phyloP scores from a whole-genome alignment of 1,140 invertebrate genomes.

The Atopsyche davidsoni region DNA sequence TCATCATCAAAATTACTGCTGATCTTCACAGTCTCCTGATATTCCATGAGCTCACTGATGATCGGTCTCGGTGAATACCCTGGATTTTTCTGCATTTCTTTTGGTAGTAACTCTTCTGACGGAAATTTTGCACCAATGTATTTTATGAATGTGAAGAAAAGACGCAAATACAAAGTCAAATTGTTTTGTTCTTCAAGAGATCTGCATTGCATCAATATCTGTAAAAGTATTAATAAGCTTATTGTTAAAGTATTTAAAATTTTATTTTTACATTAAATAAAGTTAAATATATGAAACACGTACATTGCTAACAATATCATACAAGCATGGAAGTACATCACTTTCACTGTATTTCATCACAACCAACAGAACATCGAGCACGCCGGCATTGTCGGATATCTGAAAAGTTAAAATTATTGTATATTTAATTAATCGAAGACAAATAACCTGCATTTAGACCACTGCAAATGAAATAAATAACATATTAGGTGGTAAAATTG shows the following conservation, averaged over 20 bases:
- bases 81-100: constrained; percentile 1
- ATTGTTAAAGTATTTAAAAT: background rate
- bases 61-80: background rate
- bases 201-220: constrained; percentile 55
- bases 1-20: constrained; percentile 36
- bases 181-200: constrained; percentile 51
- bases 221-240: constrained; percentile 19
- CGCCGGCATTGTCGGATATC: constrained; percentile 42
- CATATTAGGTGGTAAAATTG: too few species aligned
- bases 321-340: constrained; percentile 53
- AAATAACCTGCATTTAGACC: too few species aligned
- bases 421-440: too few species aligned
- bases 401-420: too few species aligned
- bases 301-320: constrained; percentile 58
- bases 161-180: constrained; percentile 51
- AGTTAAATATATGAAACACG: constrained; percentile 26
- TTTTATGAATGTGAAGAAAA: constrained; percentile 57
- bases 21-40: constrained; percentile 8
- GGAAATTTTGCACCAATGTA: constrained; percentile 40
- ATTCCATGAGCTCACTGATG: constrained; percentile 9
- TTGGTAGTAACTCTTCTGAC: background rate
- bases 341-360: constrained; percentile 59
- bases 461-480: too few species aligned
- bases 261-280: background rate
- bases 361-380: constrained; percentile 54